Evolutionary conservation across 2,113 vertebrate genomes (phyloP).

Genomic region (Psittacara wagleri): DNA sequence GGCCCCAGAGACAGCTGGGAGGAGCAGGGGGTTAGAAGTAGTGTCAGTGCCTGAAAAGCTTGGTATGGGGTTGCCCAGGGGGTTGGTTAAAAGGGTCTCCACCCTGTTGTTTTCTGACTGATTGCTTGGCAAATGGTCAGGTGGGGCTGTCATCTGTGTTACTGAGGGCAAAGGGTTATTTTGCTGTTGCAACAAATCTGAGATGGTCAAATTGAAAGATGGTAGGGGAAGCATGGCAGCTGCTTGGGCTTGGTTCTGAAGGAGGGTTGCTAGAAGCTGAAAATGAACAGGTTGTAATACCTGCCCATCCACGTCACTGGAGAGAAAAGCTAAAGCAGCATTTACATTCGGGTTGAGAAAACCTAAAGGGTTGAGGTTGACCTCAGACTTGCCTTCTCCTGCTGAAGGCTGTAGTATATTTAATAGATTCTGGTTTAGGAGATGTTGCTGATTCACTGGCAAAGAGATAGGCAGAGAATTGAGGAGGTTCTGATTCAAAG

Average conservation of each 20-base stretch:
- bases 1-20: conserved; percentile 78
- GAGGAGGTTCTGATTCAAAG: conserved; percentile 82
- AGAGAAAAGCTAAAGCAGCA: conserved; percentile 81
- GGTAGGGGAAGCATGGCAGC: conserved; percentile 80
- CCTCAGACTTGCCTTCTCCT: conserved; percentile 85
- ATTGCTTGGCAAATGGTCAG: conserved; percentile 76
- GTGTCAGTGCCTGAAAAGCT: conserved; percentile 74
- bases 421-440: conserved; percentile 85
- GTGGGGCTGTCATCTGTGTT: conserved; percentile 70
- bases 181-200: conserved; percentile 77
- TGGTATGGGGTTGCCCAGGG: conserved; percentile 71
- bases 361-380: conserved; percentile 82
- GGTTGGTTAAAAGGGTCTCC: conserved; percentile 76
- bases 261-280: conserved; percentile 81
- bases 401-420: conserved; percentile 84
- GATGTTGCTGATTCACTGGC: conserved; percentile 85
- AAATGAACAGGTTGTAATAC: conserved; percentile 80
- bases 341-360: conserved; percentile 81
- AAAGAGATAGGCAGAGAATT: conserved; percentile 81
- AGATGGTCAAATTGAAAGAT: conserved; percentile 81
- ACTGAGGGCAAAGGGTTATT: conserved; percentile 72
- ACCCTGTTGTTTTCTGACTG: conserved; percentile 74
- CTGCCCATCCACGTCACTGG: conserved; percentile 80
- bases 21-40: conserved; percentile 74
- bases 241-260: conserved; percentile 82